phyloP scores from a whole-genome alignment of 1,140 invertebrate species.

The Mactra quadrangularis region DNA sequence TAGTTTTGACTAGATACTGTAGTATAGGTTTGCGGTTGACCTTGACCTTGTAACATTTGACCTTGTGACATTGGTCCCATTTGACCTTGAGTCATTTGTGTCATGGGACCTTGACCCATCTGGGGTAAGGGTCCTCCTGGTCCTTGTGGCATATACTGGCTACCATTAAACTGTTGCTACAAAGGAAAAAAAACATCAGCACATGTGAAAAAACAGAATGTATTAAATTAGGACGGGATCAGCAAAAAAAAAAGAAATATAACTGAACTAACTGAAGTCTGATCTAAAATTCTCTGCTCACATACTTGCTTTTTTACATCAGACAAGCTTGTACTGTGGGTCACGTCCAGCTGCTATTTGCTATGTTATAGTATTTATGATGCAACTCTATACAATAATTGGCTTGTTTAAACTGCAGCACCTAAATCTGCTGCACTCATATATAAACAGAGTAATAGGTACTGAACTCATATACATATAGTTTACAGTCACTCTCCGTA shows the following conservation, averaged over 20 bases:
- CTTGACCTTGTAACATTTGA: conserved; percentile 51
- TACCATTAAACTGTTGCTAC: conserved; percentile 37
- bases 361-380: no score
- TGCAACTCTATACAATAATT: no score
- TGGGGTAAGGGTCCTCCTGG: conserved; percentile 32
- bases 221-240: neutral
- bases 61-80: conserved; percentile 60
- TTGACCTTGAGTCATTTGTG: conserved; percentile 48
- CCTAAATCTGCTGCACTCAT: no score
- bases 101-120: conserved; percentile 62
- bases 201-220: neutral
- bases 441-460: no score
- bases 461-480: no score
- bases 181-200: neutral
- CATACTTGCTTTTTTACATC: no score
- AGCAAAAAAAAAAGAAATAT: neutral
- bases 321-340: no score
- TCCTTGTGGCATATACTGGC: conserved; percentile 56
- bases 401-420: no score
- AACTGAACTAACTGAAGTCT: no score
- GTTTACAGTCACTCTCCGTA: no score
- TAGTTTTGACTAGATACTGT: conserved; percentile 56
- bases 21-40: conserved; percentile 44
- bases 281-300: no score
- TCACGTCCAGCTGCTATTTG: no score